Evolutionary conservation across 2,113 vertebrate genomes (phyloP).

Genomic region (Colaptes auratus): DNA sequence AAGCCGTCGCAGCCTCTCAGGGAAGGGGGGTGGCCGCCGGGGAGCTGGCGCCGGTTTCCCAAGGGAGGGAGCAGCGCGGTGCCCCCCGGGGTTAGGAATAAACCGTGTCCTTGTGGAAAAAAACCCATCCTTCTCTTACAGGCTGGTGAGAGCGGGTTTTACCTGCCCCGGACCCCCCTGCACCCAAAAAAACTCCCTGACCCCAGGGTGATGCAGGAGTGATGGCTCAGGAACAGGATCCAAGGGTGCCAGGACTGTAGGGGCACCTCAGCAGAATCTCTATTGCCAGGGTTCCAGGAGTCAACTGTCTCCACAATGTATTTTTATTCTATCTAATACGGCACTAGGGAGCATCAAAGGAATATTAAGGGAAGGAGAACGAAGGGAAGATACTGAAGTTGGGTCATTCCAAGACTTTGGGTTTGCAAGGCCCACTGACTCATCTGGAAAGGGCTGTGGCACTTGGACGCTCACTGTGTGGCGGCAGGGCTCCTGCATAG

Average conservation of each 20-base stretch:
- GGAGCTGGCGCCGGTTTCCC: neutral
- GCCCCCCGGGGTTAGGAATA: neutral
- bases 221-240: neutral
- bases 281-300: neutral
- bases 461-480: neutral
- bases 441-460: neutral
- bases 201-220: neutral
- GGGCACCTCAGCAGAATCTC: neutral
- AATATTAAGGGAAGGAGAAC: neutral
- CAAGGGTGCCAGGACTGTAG: neutral
- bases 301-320: neutral
- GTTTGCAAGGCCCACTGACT: neutral
- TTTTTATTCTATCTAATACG: neutral
- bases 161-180: too few relatives aligned
- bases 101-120: neutral
- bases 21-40: fast-evolving
- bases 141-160: neutral
- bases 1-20: neutral
- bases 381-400: neutral
- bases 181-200: neutral
- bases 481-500: neutral
- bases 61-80: neutral
- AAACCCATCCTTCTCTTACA: neutral
- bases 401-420: neutral
- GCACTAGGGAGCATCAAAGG: neutral